Evolutionary conservation across 2,888 invertebrate species (phyloP).

Genomic region (Malthinus flaveolus): DNA sequence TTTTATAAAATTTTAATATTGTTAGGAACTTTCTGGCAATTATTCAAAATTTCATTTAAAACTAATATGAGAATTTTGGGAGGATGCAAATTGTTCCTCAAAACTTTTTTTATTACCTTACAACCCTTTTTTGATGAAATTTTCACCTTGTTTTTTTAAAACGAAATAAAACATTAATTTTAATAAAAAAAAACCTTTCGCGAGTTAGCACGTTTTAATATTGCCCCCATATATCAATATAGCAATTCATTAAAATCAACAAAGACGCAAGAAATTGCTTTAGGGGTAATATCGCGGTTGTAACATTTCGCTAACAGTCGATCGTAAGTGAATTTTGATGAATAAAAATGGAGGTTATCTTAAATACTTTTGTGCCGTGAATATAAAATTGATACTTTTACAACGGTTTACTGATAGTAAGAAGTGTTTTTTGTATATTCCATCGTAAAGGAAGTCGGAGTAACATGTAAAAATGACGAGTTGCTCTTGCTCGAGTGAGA

Average conservation of each 20-base stretch:
- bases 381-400: slow-evolving; percentile 30
- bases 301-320: slow-evolving; percentile 11
- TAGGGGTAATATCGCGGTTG: background rate
- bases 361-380: slow-evolving; percentile 14
- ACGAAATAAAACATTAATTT: slow-evolving; percentile 7
- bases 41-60: too few relatives aligned
- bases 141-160: background rate
- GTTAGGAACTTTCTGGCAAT: too few relatives aligned
- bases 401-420: slow-evolving; percentile 28
- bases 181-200: slow-evolving; percentile 4
- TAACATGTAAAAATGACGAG: slow-evolving; percentile 29
- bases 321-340: slow-evolving; percentile 12
- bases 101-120: too few relatives aligned
- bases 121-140: too few relatives aligned
- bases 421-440: slow-evolving; percentile 22
- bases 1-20: too few relatives aligned
- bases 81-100: too few relatives aligned
- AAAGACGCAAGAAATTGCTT: background rate
- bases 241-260: slow-evolving; percentile 12
- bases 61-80: too few relatives aligned
- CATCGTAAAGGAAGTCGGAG: slow-evolving; percentile 17
- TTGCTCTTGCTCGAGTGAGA: slow-evolving; percentile 22
- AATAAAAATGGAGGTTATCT: slow-evolving; percentile 21
- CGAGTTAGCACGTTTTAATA: slow-evolving; percentile 5
- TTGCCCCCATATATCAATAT: slow-evolving; percentile 1